Percentiles rank a stretch among this genome's conserved stretches.
phyloP scores from a whole-genome alignment of 2,888 invertebrate species.

The Diarsia rubi region DNA sequence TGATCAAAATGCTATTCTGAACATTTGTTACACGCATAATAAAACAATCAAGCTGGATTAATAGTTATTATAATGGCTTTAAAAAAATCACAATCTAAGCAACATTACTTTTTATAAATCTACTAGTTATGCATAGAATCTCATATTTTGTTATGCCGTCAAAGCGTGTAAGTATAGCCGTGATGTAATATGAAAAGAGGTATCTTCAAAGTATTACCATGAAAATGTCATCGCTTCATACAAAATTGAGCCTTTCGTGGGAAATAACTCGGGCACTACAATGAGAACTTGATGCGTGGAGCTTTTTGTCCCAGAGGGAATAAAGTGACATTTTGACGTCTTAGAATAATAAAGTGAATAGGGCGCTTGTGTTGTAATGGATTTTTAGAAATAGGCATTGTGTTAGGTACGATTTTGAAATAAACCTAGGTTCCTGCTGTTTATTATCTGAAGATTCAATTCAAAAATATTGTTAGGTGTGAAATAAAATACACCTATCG shows the following conservation, averaged over 20 bases:
- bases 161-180: constrained; percentile 67
- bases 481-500: background rate
- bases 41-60: background rate
- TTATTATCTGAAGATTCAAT: background rate
- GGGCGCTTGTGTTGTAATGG: constrained; percentile 20
- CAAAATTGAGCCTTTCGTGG: constrained; percentile 79
- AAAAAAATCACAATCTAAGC: constrained; percentile 14
- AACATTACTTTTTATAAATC: constrained; percentile 43
- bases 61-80: background rate
- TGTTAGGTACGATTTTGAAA: background rate
- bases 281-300: constrained; percentile 70
- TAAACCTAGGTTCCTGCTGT: background rate
- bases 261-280: constrained; percentile 77
- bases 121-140: constrained; percentile 70
- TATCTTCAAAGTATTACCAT: constrained; percentile 79
- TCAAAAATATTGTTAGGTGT: background rate
- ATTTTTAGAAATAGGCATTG: constrained; percentile 6
- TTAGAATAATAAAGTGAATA: constrained; percentile 45
- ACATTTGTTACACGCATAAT: background rate
- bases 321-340: constrained; percentile 68
- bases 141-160: constrained; percentile 67
- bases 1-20: background rate
- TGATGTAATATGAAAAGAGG: constrained; percentile 73
- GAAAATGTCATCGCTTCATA: constrained; percentile 81
- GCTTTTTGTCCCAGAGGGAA: constrained; percentile 68